Base-by-base conservation (phyloP, 2,113 vertebrate species). In the Gymnorhina tibicen region DNA sequence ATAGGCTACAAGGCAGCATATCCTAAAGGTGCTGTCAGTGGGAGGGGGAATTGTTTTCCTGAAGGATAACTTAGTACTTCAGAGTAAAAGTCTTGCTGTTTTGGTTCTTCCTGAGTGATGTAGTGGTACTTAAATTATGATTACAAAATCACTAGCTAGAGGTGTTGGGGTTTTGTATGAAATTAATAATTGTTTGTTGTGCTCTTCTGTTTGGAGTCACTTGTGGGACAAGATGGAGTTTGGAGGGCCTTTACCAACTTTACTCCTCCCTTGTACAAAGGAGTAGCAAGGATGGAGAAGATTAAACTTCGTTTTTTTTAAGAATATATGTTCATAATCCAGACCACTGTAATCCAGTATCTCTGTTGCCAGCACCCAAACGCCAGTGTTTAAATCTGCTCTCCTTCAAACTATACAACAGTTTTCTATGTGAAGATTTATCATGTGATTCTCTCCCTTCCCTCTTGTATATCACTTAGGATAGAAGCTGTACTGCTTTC, bases 401-500 rank as follows among this genome's bases (percentile, higher is more conserved):
- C 55, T 91, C 96, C 92, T 85, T 95, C 92, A 87, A 89, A 53
- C 37, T 72, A 22, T 80, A 3, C 42, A 88, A 63, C 59, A 60
- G 44, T 95, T 97, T 68, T 97, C 30, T 94, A 13, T 96, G 82
- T 97, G 91, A 97, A 97, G 92, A 92, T 96, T 93, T 96, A 94
- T 94, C 69, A 60, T 97, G 94, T 96, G 95, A 97, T 92, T 97
- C 92, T 97, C 76, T 97, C 93, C 97, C 96, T 97, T 94, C 96
- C 97, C 59, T 97, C 97, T 97, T 97, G 96, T 97, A 97, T 97
- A 93, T 92, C 93, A 96, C 97, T 97, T 97, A 97, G 97, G 97
- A 97, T 97, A 97, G 97, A 97, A 97, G 97, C 97, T 95, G 97
- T 97, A 96, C 97, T 96, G 96, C 97, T 97, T 97, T 97, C 94